Evolutionary conservation across 2,888 invertebrate species (phyloP).

Genomic region (Tenthredo scrophulariae): DNA sequence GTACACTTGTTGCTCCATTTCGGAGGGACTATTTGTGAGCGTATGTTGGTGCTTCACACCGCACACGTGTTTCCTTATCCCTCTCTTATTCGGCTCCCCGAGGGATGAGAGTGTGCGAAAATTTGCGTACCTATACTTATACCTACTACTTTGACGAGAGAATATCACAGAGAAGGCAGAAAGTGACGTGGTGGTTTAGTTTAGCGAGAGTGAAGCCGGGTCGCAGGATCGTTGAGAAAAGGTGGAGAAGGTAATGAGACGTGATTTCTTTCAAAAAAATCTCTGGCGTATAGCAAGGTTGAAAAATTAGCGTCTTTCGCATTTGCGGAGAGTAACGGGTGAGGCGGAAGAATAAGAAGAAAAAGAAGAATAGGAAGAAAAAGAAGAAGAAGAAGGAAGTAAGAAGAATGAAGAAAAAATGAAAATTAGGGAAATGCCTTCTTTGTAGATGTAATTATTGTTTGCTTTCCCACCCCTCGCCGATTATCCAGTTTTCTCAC

Average conservation of each 20-base stretch:
- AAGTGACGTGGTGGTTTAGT: slow-evolving; percentile 23
- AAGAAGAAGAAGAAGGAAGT: slow-evolving; percentile 62
- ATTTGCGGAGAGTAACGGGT: slow-evolving; percentile 23
- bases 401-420: slow-evolving; percentile 59
- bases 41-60: slow-evolving; percentile 40
- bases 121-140: slow-evolving; percentile 18
- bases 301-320: slow-evolving; percentile 49
- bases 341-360: neutral
- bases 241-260: slow-evolving; percentile 40
- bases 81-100: slow-evolving; percentile 16
- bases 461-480: slow-evolving; percentile 61
- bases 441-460: slow-evolving; percentile 66
- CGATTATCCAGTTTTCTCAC: slow-evolving; percentile 21
- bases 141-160: neutral
- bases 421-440: slow-evolving; percentile 66
- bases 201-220: neutral
- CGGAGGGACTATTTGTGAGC: slow-evolving; percentile 43
- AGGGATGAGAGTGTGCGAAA: slow-evolving; percentile 15
- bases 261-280: slow-evolving; percentile 40
- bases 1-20: slow-evolving; percentile 53
- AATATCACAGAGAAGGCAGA: neutral
- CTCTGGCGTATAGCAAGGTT: slow-evolving; percentile 31
- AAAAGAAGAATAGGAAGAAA: slow-evolving; percentile 56
- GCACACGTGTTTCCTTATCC: slow-evolving; percentile 43
- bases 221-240: neutral